phyloP scores from a whole-genome alignment of 2,797 vertebrate genomes.

The Chromobotia macracanthus region DNA sequence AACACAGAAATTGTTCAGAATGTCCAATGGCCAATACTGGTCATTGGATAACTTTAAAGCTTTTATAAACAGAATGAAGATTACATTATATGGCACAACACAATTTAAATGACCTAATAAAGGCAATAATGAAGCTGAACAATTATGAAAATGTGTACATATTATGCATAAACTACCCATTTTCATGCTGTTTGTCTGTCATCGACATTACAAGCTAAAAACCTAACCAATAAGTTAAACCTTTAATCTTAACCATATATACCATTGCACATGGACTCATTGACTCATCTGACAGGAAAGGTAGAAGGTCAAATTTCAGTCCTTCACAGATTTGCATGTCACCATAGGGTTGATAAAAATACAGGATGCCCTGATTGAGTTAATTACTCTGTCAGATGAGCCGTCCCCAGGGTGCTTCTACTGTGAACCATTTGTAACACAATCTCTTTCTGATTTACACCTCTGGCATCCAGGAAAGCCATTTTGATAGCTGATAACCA shows the following conservation, averaged over 20 bases:
- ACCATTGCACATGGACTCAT: no score
- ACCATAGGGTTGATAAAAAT: neutral
- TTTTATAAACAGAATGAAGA: no score
- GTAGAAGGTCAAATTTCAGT: constrained; percentile 12
- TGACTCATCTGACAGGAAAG: constrained; percentile 1
- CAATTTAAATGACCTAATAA: no score
- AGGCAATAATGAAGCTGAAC: no score
- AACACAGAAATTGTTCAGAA: no score
- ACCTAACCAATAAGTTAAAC: neutral
- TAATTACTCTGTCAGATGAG: constrained; percentile 38
- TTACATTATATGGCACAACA: no score
- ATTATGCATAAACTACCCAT: no score
- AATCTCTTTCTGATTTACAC: constrained; percentile 45
- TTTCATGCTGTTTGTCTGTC: no score
- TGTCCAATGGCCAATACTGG: no score
- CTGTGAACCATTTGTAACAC: constrained; percentile 30
- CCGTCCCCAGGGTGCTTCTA: constrained; percentile 14
- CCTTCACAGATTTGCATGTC: constrained; percentile 22
- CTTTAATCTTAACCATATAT: neutral
- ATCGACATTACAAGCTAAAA: neutral
- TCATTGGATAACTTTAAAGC: no score
- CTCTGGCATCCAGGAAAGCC: constrained; percentile 37
- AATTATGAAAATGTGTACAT: no score
- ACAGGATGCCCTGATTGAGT: constrained; percentile 36
- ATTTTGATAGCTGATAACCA: constrained; percentile 48